Percentiles rank a stretch among this genome's conserved stretches.
Conservation (phyloP, 2,113 vertebrate genomes). For the Strix uralensis region DNA sequence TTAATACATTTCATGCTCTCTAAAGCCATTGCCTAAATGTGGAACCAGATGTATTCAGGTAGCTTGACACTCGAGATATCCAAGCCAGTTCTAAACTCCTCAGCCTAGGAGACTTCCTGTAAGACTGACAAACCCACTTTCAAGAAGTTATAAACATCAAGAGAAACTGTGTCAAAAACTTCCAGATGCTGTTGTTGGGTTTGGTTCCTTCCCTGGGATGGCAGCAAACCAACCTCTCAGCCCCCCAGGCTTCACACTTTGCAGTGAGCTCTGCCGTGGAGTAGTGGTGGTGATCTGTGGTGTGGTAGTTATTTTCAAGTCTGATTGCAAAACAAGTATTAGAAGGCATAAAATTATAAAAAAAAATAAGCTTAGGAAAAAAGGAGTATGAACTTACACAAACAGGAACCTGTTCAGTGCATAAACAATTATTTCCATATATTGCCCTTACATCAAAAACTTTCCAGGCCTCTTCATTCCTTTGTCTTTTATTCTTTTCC, state of each 20-base stretch:
- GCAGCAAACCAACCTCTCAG: neutral
- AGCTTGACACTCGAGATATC: neutral
- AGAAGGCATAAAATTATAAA: neutral
- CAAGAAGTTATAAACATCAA: neutral
- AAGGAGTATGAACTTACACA: neutral
- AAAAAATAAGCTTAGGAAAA: neutral
- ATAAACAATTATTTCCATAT: neutral
- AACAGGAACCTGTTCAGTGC: neutral
- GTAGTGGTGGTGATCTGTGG: neutral
- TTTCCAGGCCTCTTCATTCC: neutral
- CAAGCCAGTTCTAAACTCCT: neutral
- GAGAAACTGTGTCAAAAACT: neutral
- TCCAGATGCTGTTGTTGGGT: neutral
- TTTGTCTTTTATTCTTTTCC: neutral
- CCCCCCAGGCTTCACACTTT: neutral
- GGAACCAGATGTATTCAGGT: neutral
- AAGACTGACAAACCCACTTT: neutral
- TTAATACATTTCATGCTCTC: neutral
- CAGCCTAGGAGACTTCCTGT: rapidly evolving
- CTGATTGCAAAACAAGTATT: neutral
- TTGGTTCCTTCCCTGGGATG: rapidly evolving
- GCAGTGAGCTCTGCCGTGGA: neutral
- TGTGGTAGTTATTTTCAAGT: neutral
- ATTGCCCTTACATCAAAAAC: neutral
- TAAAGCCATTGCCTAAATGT: neutral